Base-by-base conservation (phyloP, 2,888 invertebrate genomes). In the Lottia scabra region DNA sequence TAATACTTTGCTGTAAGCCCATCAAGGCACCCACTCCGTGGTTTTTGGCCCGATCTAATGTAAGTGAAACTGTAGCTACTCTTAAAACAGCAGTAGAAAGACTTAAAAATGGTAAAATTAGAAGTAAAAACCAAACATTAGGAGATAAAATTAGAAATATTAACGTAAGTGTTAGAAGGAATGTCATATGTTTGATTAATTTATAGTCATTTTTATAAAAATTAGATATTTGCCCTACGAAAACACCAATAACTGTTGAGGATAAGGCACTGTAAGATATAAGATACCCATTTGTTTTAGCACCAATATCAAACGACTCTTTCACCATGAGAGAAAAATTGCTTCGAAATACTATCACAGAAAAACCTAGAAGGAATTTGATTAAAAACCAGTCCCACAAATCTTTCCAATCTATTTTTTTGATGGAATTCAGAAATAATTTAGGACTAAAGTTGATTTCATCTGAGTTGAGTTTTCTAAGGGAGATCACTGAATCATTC, bases 1-100 rank as follows among this genome's bases (percentile, higher is more conserved):
- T 81, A 19, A 88, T 77, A 73, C 88, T 89, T 70, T 87, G 88
- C 65, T 87, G 85, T n/a, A 88, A 79, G 5, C 90, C 90, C 71
- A 89, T 82, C 65, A 89, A 78, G 10, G 84, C 80, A 3, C 89
- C 89, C 10, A 81, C 77, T 62, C 87, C 84, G 15, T 82, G 72
- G 5, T 83, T 78, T 8, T 72, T 72, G 15, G 81, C 82, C 38
- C 86, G 78, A 26, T 82, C 79, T 16, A 90, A 78, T 1, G 86
- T 85, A 62, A 90, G 68, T 15, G 84, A 86, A 2, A 84, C 83
- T 12, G 81, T 75, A 63, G 83, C 81, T 1, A 89, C 89, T 44
- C 89, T 75, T n/a, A 83, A 78, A 6, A 88, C 74, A 2, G 87
- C 79, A 15, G 87, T 86, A 26, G 84, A 79, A 10, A 89, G 38